Percentiles rank a stretch among this genome's conserved stretches.
Evolutionary conservation across 2,888 invertebrate species (phyloP).

Genomic region (Hyposoter dolosus): DNA sequence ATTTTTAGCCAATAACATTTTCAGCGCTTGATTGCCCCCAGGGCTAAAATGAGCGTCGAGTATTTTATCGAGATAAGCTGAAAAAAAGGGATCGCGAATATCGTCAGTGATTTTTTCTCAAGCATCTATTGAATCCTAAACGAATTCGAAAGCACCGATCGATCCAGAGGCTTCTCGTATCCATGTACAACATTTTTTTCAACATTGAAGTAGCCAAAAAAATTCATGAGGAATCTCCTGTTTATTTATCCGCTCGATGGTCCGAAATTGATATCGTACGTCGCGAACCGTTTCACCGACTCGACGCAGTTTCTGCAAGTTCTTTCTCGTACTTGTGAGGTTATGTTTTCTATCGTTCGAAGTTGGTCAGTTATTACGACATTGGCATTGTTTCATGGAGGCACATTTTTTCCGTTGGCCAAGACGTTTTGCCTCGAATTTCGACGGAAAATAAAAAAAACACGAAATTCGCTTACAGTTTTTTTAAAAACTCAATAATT

Average conservation of each 20-base stretch:
- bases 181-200: background rate
- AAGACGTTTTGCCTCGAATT: background rate
- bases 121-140: background rate
- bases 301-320: background rate
- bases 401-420: background rate
- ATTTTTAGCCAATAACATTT: constrained; percentile 2
- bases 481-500: background rate
- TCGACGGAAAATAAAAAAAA: background rate
- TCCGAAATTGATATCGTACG: background rate
- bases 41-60: background rate
- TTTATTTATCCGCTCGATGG: background rate
- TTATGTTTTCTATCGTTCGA: background rate
- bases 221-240: background rate
- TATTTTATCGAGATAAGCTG: constrained; percentile 2
- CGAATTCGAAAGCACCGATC: background rate
- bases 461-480: background rate
- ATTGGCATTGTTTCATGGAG: background rate
- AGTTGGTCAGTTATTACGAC: background rate
- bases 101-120: background rate
- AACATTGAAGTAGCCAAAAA: background rate
- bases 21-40: constrained; percentile 7
- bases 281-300: background rate
- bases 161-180: background rate
- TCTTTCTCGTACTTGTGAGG: background rate
- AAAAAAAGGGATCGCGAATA: background rate